A percentile compares a stretch with the other conserved stretches of the same genome.
Evolutionary conservation across 1,140 invertebrate species (phyloP).

Genomic region (Eumeta japonica): DNA sequence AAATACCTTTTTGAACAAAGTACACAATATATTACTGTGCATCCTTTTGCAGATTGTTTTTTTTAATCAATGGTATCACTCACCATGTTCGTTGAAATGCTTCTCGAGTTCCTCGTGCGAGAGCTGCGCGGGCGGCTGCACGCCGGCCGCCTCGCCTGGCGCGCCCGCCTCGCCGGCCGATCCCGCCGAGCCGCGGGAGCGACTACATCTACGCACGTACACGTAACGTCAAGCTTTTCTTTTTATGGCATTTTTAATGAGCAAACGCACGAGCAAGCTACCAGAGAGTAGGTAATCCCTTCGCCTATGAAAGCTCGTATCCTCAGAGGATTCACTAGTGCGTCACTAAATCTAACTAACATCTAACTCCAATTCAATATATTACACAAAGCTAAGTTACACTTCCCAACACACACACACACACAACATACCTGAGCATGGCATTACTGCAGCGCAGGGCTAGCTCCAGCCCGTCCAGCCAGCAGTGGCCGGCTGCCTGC

Average conservation of each 20-base stretch:
- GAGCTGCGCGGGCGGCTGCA: too few species aligned
- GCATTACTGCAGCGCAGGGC: constrained; percentile 71
- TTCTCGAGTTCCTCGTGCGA: constrained; percentile 83
- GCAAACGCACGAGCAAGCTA: neutral
- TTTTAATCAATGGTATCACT: constrained; percentile 28
- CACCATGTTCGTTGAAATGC: constrained; percentile 82
- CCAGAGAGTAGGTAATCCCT: neutral
- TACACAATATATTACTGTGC: too few species aligned
- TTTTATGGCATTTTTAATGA: neutral
- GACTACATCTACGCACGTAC: constrained; percentile 31
- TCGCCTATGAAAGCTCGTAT: too few species aligned
- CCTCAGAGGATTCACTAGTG: neutral
- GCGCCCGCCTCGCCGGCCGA: constrained; percentile 30
- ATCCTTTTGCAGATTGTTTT: too few species aligned
- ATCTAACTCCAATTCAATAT: neutral
- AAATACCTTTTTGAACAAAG: too few species aligned
- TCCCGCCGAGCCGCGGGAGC: constrained; percentile 31
- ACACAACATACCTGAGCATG: constrained; percentile 45
- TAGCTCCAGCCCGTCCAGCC: constrained; percentile 92
- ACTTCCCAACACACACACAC: too few species aligned
- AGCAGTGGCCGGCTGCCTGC: constrained; percentile 89
- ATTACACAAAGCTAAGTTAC: neutral
- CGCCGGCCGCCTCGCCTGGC: constrained; percentile 67
- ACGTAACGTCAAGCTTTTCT: too few species aligned
- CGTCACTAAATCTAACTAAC: neutral